A percentile compares a stretch with the other conserved stretches of the same genome.
Evolutionary conservation across 2,888 invertebrate genomes (phyloP).

Genomic region (Coelinius sp.): DNA sequence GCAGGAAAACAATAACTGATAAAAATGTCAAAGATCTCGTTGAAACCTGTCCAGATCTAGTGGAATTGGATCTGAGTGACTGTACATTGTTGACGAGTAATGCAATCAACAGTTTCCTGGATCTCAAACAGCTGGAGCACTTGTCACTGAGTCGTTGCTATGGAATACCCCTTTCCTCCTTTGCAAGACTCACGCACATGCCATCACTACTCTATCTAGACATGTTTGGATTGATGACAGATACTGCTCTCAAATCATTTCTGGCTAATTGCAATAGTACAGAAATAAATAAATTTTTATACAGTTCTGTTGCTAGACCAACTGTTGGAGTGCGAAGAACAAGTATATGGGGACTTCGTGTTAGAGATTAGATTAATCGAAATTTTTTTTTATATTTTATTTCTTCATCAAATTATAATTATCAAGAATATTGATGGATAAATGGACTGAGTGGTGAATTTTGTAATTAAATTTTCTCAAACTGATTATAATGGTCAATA

Average conservation of each 20-base stretch:
- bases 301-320: slow-evolving; percentile 90
- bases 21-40: slow-evolving; percentile 78
- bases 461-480: background rate
- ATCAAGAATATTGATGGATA: too few species aligned
- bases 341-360: slow-evolving; percentile 90
- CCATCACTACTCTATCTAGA: slow-evolving; percentile 81
- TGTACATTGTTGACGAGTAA: slow-evolving; percentile 80
- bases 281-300: slow-evolving; percentile 81
- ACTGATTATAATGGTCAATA: background rate
- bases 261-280: slow-evolving; percentile 74
- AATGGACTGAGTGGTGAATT: too few species aligned
- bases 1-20: slow-evolving; percentile 82
- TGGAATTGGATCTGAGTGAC: slow-evolving; percentile 92
- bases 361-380: slow-evolving; percentile 78
- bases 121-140: slow-evolving; percentile 79
- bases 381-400: too few species aligned
- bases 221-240: slow-evolving; percentile 84
- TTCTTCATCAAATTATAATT: too few species aligned
- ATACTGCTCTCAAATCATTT: slow-evolving; percentile 71
- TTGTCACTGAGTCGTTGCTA: slow-evolving; percentile 88
- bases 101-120: slow-evolving; percentile 75
- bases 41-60: slow-evolving; percentile 78
- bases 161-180: slow-evolving; percentile 77
- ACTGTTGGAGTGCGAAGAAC: slow-evolving; percentile 90
- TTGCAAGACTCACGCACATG: slow-evolving; percentile 76